phyloP scores from a whole-genome alignment of 2,888 invertebrate genomes.

The Heteropelma amictum region DNA sequence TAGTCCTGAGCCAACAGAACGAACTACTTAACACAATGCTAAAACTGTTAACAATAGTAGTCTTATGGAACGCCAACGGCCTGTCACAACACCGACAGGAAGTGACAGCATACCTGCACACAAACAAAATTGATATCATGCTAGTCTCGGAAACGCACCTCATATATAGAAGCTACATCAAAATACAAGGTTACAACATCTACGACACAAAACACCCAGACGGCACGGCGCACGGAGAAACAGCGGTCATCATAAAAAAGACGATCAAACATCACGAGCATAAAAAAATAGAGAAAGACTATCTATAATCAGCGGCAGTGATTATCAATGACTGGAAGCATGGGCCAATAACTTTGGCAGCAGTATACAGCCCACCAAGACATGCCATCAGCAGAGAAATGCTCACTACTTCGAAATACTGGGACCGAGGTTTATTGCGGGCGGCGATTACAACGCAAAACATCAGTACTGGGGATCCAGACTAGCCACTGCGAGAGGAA shows the following conservation, averaged over 20 bases:
- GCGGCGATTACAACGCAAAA: not conserved
- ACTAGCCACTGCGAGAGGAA: not conserved
- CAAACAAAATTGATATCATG: too few species aligned
- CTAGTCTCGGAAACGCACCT: not conserved
- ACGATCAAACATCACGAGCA: not conserved
- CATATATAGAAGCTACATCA: not conserved
- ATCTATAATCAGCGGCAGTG: not conserved
- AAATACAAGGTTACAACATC: not conserved
- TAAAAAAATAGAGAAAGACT: not conserved
- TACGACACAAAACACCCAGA: not conserved
- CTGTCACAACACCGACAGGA: too few species aligned
- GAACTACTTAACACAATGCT: too few species aligned
- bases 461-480: not conserved
- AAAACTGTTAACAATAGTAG: too few species aligned
- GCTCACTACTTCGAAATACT: not conserved
- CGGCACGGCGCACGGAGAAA: not conserved
- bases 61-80: too few species aligned
- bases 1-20: too few species aligned
- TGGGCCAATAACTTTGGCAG: not conserved
- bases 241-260: not conserved
- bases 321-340: not conserved
- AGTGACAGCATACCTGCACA: too few species aligned
- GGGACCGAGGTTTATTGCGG: not conserved
- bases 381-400: not conserved
- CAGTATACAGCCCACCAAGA: not conserved